Evolutionary conservation across 2,888 invertebrate species (phyloP), one percentile per base, ranked within the genome.

Genomic region (Caenorhabditis afra): DNA sequence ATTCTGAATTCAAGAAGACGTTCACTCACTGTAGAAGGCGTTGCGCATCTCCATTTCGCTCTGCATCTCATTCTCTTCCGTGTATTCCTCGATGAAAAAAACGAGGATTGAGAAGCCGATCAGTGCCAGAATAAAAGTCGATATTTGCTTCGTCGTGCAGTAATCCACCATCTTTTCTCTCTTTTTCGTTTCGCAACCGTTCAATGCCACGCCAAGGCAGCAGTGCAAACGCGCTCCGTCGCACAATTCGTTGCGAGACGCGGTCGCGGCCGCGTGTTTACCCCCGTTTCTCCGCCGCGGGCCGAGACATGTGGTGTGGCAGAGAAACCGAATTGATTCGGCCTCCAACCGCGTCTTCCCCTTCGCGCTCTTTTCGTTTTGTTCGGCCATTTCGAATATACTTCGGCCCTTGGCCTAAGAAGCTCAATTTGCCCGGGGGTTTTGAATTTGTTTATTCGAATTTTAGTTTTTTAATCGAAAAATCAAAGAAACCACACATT

Each of bases 11-110:
- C 20, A 8, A 22, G 29, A n/a, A 41, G 5, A n/a, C 22, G 47
- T n/a, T 49, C n/a, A 76, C 70, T 58, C 45, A 76, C 81, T 64
- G 44, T 76, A 65, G 35, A 65, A 66, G 1, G 67, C 73, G 12
- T 55, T 70, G 39, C 53, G 62, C 70, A 70, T 81, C 45, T 77
- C 76, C 71, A 75, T 81, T 62, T 82, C 74, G 18, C 58, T 71
- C n/a, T 64, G 39, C 66, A 71, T 62, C n/a, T 81, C 82, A 50
- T 55, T 71, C 10, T 82, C 82, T 55, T 84, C 84, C 0, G 81
- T 79, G 41, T 79, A 82, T 66, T 84, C 84, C 65, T 84, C 84
- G 44, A 84, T 79, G 41, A 84, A 75, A 64, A 84, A 84, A 0
- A 84, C 82, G 16, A 84, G 62, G 29, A 82, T 66, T 11, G 82